phyloP scores from a whole-genome alignment of 2,888 invertebrate genomes.

The Tridacna gigas region DNA sequence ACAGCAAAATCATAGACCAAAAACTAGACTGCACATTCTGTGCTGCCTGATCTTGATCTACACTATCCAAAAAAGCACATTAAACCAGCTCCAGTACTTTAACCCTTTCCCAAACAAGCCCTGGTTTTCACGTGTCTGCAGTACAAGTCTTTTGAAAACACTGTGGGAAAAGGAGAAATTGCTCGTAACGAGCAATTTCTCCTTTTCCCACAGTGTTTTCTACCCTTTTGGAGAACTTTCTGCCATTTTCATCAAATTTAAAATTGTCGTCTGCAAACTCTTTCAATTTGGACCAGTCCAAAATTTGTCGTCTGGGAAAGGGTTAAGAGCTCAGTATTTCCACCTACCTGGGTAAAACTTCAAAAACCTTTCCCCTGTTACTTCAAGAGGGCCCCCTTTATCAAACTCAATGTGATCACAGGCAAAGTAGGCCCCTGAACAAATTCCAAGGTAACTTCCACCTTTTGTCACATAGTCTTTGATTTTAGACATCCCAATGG shows the following conservation, averaged over 20 bases:
- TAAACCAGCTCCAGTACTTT: too few relatives aligned
- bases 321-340: background rate
- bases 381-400: slow-evolving; percentile 78
- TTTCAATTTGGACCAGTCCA: too few relatives aligned
- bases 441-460: slow-evolving; percentile 81
- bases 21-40: too few relatives aligned
- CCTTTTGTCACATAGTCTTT: slow-evolving; percentile 76
- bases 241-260: too few relatives aligned
- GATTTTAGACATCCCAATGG: slow-evolving; percentile 70
- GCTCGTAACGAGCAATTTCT: background rate
- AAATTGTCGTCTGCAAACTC: background rate
- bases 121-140: too few relatives aligned
- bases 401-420: slow-evolving; percentile 81
- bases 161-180: background rate
- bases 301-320: too few relatives aligned
- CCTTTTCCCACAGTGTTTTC: background rate
- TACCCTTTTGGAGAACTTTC: too few relatives aligned
- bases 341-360: slow-evolving; percentile 80
- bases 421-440: slow-evolving; percentile 82
- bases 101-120: too few relatives aligned
- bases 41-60: too few relatives aligned
- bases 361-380: slow-evolving; percentile 76
- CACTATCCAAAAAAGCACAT: too few relatives aligned
- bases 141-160: too few relatives aligned
- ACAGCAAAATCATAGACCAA: too few relatives aligned